Evolutionary conservation across 2,888 invertebrate genomes (phyloP), one percentile per base, ranked within the genome.

Genomic region (Coecobrya sp.): DNA sequence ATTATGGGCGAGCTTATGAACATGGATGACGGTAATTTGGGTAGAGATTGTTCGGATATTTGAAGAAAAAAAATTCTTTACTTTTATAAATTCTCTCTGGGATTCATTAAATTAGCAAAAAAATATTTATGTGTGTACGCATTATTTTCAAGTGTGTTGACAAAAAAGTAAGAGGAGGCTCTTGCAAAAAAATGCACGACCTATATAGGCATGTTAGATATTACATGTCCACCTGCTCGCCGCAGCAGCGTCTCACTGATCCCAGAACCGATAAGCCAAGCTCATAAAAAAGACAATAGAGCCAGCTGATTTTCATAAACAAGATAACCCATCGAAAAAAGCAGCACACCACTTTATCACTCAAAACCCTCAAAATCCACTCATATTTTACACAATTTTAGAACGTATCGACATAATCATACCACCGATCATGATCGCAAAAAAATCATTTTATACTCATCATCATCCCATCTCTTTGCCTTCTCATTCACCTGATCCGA

Each of bases 381-480:
- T 59, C 59, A 70, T 82, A 82, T 70, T 81, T 89, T 89, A 89
- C 82, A 68, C 81, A 82, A 22, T 89, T 89, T 89, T 84, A 52
- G 27, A 73, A 89, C 76, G 42, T 65, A 89, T 84, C 89, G 89
- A 89, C 89, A 49, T 84, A 89, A 89, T 89, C 89, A 89, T 2
- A 49, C n/a, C 55, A 84, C 36, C 68, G 84, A 84, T 89, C 88
- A 88, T 65, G 55, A 62, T 16, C 27, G 65, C 25, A 49, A 45
- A 13, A 84, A 45, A 45, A 89, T 89, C 89, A 68, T 82, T 88
- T 36, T 45, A 62, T 45, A 62, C 79, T 22, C 59, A 79, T 81
- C 88, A 36, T 59, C 79, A 52, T 88, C 88, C 2, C 36, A 25
- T 86, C n/a, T 76, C 59, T 76, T 16, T n/a, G n/a, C 65, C 22